phyloP scores from a whole-genome alignment of 2,797 vertebrate species.

The Poliocrania exsul region DNA sequence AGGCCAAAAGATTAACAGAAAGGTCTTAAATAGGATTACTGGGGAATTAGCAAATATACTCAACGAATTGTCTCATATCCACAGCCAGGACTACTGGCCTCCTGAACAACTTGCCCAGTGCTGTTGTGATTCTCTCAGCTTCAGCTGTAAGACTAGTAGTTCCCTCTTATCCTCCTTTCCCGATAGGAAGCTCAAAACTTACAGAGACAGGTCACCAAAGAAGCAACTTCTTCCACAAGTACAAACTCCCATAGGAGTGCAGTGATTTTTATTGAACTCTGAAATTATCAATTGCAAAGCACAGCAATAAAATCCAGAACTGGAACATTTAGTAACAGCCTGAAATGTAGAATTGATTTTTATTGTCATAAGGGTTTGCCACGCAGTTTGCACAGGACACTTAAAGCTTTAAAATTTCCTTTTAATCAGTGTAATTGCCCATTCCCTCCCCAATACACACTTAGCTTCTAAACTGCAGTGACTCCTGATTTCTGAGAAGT shows the following conservation, averaged over 20 bases:
- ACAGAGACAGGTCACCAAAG: not conserved
- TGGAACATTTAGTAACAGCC: not conserved
- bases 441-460: not conserved
- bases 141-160: not conserved
- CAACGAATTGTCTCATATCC: not conserved
- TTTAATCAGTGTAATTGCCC: conserved; percentile 15
- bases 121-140: not conserved
- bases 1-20: not conserved
- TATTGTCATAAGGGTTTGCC: not conserved
- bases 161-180: not conserved
- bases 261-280: not conserved
- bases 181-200: not conserved
- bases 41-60: not conserved
- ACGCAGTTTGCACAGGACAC: not conserved
- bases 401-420: conserved; percentile 19
- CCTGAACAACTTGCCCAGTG: not conserved
- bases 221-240: not conserved
- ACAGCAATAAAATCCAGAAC: not conserved
- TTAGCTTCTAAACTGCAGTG: not conserved
- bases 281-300: not conserved
- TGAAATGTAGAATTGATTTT: not conserved
- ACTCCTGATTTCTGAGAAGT: conserved; percentile 39
- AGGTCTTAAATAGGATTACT: not conserved
- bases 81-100: not conserved
- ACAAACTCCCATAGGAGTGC: not conserved